Percentiles rank a stretch among this genome's conserved stretches.
Conservation (phyloP, 2,888 invertebrate species). For the Parelbella ahira region DNA sequence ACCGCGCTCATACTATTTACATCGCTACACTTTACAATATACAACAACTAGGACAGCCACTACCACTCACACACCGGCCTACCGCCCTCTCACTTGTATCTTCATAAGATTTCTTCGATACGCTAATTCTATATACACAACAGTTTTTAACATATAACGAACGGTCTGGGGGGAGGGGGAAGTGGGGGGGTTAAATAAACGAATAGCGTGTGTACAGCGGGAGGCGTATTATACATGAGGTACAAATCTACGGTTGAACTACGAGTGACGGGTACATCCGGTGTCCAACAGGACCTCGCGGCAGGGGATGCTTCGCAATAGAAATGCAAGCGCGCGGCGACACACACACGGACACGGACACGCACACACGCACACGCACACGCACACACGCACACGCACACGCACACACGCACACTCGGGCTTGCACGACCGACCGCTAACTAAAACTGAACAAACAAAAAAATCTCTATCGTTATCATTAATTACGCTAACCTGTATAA, state of each 20-base stretch:
- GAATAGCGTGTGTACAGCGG: constrained; percentile 21
- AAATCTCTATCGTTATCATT: constrained; percentile 69
- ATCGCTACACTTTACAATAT: too few relatives aligned
- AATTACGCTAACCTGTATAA: constrained; percentile 73
- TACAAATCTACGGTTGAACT: neutral
- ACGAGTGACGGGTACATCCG: too few relatives aligned
- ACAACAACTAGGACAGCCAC: too few relatives aligned
- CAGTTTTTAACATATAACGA: too few relatives aligned
- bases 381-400: constrained; percentile 22
- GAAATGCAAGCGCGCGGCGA: constrained; percentile 26
- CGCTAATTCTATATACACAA: constrained; percentile 16
- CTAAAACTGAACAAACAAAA: constrained; percentile 53
- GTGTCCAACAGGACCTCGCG: too few relatives aligned
- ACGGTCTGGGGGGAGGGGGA: too few relatives aligned
- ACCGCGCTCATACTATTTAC: too few relatives aligned
- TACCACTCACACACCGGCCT: too few relatives aligned
- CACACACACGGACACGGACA: constrained; percentile 24
- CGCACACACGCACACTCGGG: constrained; percentile 28
- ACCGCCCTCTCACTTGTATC: too few relatives aligned
- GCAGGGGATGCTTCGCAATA: constrained; percentile 17
- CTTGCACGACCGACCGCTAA: constrained; percentile 42
- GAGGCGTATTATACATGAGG: constrained; percentile 12
- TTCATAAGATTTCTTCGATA: too few relatives aligned
- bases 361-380: constrained; percentile 17
- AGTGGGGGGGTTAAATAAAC: too few relatives aligned